Conservation (phyloP, 2,113 vertebrate genomes). For the Megaptera novaeangliae region DNA sequence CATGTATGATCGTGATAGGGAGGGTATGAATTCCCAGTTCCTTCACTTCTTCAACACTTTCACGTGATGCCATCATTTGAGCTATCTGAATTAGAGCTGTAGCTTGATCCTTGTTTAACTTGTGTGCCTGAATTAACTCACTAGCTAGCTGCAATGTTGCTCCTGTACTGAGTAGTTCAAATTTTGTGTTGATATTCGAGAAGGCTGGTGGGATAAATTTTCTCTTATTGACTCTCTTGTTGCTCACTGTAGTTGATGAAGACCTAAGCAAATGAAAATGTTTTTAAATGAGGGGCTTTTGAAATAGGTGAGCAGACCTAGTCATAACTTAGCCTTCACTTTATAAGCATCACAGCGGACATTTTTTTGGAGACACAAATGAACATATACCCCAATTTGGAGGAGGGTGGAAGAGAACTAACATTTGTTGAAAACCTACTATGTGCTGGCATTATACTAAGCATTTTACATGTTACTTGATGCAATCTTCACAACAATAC, state of each 20-base stretch:
- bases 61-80: conserved; percentile 75
- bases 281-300: not conserved
- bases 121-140: conserved; percentile 74
- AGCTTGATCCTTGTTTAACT: conserved; percentile 81
- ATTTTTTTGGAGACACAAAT: not conserved
- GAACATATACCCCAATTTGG: not conserved
- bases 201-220: conserved; percentile 80
- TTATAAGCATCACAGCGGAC: not conserved
- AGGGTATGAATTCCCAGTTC: not conserved
- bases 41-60: not conserved
- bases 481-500: not conserved
- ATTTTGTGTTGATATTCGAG: not conserved
- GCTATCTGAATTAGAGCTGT: conserved; percentile 76
- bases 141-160: conserved; percentile 67
- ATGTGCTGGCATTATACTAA: not conserved
- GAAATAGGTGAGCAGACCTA: not conserved
- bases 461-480: not conserved
- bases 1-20: conserved; percentile 82
- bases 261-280: conserved; percentile 46
- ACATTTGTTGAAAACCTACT: not conserved
- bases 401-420: not conserved
- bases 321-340: not conserved
- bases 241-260: conserved; percentile 8
- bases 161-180: conserved; percentile 52
- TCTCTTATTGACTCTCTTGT: conserved; percentile 48